phyloP scores from a whole-genome alignment of 1,140 invertebrate genomes.

The Lasioglossum baleicum region DNA sequence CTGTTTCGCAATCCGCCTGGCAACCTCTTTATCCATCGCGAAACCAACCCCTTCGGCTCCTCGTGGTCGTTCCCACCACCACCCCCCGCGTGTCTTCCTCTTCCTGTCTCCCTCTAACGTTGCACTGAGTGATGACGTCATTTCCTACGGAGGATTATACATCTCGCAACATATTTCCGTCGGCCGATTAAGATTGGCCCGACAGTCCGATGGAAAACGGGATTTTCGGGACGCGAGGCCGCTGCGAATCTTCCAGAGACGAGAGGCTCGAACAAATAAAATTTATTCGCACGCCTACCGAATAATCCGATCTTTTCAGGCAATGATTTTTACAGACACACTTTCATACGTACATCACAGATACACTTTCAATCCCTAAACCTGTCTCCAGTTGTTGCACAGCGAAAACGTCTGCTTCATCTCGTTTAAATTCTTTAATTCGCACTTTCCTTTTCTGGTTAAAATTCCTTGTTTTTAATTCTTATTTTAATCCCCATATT shows the following conservation, averaged over 20 bases:
- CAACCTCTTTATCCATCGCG: slow-evolving; percentile 35
- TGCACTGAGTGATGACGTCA: slow-evolving; percentile 74
- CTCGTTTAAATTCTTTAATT: too few relatives aligned
- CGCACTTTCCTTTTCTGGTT: too few relatives aligned
- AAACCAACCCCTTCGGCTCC: slow-evolving; percentile 21
- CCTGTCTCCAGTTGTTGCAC: too few relatives aligned
- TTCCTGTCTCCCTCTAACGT: slow-evolving; percentile 55
- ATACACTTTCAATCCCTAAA: too few relatives aligned
- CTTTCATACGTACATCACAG: too few relatives aligned
- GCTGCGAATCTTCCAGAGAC: neutral
- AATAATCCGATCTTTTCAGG: too few relatives aligned
- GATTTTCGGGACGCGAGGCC: slow-evolving; percentile 48
- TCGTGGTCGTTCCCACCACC: slow-evolving; percentile 14
- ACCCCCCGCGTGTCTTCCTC: slow-evolving; percentile 39
- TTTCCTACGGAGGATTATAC: slow-evolving; percentile 73
- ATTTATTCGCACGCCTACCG: neutral
- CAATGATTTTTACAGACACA: too few relatives aligned
- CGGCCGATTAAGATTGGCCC: slow-evolving; percentile 69
- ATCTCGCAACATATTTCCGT: slow-evolving; percentile 72
- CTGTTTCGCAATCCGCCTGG: slow-evolving; percentile 31
- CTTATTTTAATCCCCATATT: too few relatives aligned
- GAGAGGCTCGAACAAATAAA: neutral
- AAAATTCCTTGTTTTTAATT: too few relatives aligned
- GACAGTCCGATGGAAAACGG: slow-evolving; percentile 54
- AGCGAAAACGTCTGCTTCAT: too few relatives aligned